Conservation (phyloP, 2,113 vertebrate genomes). For the Cinclus cinclus region DNA sequence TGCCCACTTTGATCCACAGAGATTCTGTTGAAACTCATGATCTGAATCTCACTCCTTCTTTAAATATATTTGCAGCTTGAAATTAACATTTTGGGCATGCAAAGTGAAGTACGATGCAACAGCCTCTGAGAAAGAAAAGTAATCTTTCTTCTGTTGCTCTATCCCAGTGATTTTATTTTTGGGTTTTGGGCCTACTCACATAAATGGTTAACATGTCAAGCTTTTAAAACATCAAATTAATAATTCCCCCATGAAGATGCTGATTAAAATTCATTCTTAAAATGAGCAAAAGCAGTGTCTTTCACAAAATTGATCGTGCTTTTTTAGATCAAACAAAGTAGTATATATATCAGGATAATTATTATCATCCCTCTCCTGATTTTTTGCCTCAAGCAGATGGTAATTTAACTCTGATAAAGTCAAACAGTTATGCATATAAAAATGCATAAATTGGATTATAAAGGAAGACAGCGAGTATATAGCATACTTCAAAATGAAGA, state of each 20-base stretch:
- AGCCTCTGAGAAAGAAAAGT: background rate
- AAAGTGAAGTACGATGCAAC: background rate
- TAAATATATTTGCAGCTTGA: background rate
- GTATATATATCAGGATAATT: conserved; percentile 15
- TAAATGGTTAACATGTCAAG: background rate
- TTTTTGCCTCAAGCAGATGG: conserved; percentile 34
- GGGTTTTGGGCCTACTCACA: background rate
- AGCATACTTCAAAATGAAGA: background rate
- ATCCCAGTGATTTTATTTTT: background rate
- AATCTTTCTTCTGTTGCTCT: background rate
- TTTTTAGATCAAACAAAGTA: conserved; percentile 7
- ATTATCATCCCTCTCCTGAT: conserved; percentile 10
- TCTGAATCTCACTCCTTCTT: conserved; percentile 17
- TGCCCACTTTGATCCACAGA: conserved; percentile 43
- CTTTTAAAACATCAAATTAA: background rate
- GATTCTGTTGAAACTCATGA: conserved; percentile 52
- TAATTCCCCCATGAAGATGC: background rate
- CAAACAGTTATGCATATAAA: background rate
- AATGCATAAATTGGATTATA: background rate
- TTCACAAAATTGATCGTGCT: background rate
- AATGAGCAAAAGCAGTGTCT: conserved; percentile 40
- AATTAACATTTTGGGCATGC: background rate
- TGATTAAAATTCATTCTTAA: conserved; percentile 17
- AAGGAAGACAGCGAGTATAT: background rate
- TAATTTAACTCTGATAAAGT: conserved; percentile 28